These are phyloP conservation scores for Drosophila sproati DNA, from an alignment of 1,140 invertebrate genomes.

Conservation along the genomic window DNA sequence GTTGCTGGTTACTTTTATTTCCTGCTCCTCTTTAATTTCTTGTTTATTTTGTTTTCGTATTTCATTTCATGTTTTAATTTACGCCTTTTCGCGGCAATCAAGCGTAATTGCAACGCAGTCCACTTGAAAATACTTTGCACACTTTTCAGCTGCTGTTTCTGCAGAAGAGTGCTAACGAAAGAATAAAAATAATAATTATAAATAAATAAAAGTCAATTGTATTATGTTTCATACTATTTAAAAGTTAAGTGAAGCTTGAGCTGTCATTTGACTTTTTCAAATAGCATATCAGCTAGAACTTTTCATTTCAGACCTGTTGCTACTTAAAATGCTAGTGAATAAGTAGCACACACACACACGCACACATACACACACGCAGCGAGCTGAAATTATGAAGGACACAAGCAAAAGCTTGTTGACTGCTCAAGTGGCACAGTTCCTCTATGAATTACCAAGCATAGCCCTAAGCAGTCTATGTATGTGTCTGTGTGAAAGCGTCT, in stretches of 20 bases:
- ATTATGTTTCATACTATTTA: neutral
- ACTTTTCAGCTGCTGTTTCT: constrained; percentile 7
- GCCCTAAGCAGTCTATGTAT: constrained; percentile 8
- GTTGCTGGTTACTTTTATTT: constrained; percentile 50
- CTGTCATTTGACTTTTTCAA: constrained; percentile 10
- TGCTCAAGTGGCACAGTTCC: constrained; percentile 72
- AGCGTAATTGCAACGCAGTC: constrained; percentile 59
- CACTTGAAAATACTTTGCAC: constrained; percentile 13
- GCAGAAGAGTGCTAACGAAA: neutral
- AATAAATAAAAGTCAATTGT: neutral
- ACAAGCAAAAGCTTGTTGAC: constrained; percentile 72
- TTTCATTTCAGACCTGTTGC: constrained; percentile 66
- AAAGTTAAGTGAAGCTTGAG: neutral
- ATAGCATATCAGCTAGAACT: neutral
- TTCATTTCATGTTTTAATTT: constrained; percentile 69
- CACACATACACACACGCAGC: constrained; percentile 9
- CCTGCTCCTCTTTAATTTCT: constrained; percentile 18
- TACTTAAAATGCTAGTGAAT: constrained; percentile 49
- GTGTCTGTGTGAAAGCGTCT: constrained; percentile 10
- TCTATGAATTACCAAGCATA: constrained; percentile 31
- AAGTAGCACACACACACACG: constrained; percentile 39
- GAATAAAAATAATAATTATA: neutral
- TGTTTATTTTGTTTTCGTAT: constrained; percentile 9
- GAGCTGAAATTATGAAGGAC: constrained; percentile 60
- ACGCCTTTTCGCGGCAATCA: constrained; percentile 70